Evolutionary conservation across 2,113 vertebrate genomes (phyloP), one percentile per base, ranked within the genome.

Genomic region (Brienomyrus brachyistius): DNA sequence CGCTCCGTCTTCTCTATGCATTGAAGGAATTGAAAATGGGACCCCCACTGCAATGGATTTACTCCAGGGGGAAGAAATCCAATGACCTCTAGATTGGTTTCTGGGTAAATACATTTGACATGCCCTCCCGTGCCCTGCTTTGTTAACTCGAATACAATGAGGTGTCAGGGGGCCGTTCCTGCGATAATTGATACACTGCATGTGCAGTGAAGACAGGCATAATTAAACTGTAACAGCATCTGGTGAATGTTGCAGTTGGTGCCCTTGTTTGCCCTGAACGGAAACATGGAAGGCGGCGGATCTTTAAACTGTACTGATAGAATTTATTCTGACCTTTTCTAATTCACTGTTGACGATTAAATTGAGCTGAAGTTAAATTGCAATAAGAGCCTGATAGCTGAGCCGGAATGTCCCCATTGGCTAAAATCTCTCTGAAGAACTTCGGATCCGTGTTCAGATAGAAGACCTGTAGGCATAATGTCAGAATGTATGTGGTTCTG

Each of bases 11-110:
- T 43, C 6, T 17, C 13, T 80, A 7, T 80, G 15, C 13, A 43
- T 80, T 43, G 47, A 27, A 45, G 43, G 4, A 88, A 27, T 15
- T 13, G 43, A 66, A 70, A n/a, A 23, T 6, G 1, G 5, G 43
- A 23, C 66, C 45, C 15, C 59, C 87, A n/a, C 11, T 62, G 56
- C 15, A 45, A n/a, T 70, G 15, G 47, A 62, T 62, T 66, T 40
- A 45, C 35, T 88, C 35, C 23, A n/a, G 54, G 54, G 82, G 82
- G 43, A 5, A 62, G n/a, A 88, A 88, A 88, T 47, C 47, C 7
- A 88, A 17, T 88, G 88, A 88, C 88, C 62, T 27, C 45, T 77
- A 17, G 40, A 48, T n/a, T 77, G n/a, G 66, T 31, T n/a, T 86
- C 27, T 35, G 50, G 85, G 15, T 47, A 47, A 70, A 70, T 31